A percentile compares a stretch with the other conserved stretches of the same genome.
These are phyloP conservation scores for Pseudochirops corinnae DNA, from an alignment of 2,797 vertebrate species.

Conservation along the genomic window DNA sequence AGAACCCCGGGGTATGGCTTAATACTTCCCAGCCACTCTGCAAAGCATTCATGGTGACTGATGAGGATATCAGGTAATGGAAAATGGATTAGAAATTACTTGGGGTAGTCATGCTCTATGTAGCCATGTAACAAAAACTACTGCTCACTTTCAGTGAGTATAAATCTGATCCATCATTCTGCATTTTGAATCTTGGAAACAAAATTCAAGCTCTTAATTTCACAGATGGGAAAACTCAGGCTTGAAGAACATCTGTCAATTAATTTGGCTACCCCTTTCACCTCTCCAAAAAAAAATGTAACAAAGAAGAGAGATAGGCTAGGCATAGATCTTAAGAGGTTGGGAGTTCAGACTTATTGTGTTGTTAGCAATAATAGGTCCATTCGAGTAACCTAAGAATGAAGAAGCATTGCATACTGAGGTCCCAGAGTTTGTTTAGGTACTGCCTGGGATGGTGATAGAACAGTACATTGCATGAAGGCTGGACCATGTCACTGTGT, in stretches of 20 bases:
- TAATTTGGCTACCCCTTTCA: not conserved
- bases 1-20: constrained; percentile 98
- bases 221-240: not conserved
- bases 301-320: not conserved
- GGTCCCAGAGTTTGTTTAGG: not conserved
- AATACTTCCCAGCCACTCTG: constrained; percentile 97
- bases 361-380: not conserved
- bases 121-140: not conserved
- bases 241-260: not conserved
- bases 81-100: not conserved
- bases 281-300: not conserved
- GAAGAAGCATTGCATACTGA: not conserved
- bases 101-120: not conserved
- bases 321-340: not conserved
- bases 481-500: not conserved
- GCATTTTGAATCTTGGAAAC: not conserved
- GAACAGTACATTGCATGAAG: not conserved
- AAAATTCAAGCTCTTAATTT: not conserved
- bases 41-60: constrained; percentile 98
- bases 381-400: not conserved
- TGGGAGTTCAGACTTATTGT: not conserved
- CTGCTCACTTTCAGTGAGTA: not conserved
- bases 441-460: not conserved
- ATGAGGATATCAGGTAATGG: constrained; percentile 96
- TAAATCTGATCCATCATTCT: not conserved